Base-by-base conservation (phyloP, 2,797 vertebrate genomes). In the Galaxias olidus region DNA sequence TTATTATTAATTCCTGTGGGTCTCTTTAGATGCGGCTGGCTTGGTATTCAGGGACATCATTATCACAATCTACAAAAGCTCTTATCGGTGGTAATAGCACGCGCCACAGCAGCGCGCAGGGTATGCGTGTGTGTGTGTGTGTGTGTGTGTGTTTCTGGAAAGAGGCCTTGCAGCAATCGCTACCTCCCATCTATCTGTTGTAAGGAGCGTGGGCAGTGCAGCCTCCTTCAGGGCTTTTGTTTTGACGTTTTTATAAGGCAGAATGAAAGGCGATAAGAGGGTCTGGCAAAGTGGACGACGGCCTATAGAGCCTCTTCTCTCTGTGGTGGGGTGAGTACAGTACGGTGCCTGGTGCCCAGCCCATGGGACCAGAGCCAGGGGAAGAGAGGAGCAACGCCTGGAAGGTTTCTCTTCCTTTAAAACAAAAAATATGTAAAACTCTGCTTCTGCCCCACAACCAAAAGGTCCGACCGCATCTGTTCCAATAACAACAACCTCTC, bases 51-150 rank as follows among this genome's bases (percentile, higher is more conserved):
- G 85, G 78, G 82, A 88, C 85, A 82, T 89, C 85, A 84, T 89
- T 88, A 87, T 79, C 69, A 80, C 88, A 86, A 87, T 86, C 85
- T 87, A 88, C 87, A 87, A 87, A 88, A 89, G 88, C 88, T 82
- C 84, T 85, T 87, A 89, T 89, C 85, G 74, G 77, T 79, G 72
- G 69, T 81, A 83, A 83, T 71, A 76, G 72, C 58, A 70, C 79
- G 73, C 15, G 65, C 76, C 67, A 43, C 63, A 53, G 10, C n/a
- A 59, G 15, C 49, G n/a, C 9, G 45, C 17, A n/a, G 30, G 55
- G 41, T 18, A 30, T 19, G 10, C 3, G 69, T 69, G 48, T 52
- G 19, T 48, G 44, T 15, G 43, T 17, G 13, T 40, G n/a, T n/a
- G 62, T 64, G 69, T 56, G 66, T 15, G 47, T 61, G 44, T 72